Conservation (phyloP, 2,113 vertebrate species). For the Sturnus vulgaris region DNA sequence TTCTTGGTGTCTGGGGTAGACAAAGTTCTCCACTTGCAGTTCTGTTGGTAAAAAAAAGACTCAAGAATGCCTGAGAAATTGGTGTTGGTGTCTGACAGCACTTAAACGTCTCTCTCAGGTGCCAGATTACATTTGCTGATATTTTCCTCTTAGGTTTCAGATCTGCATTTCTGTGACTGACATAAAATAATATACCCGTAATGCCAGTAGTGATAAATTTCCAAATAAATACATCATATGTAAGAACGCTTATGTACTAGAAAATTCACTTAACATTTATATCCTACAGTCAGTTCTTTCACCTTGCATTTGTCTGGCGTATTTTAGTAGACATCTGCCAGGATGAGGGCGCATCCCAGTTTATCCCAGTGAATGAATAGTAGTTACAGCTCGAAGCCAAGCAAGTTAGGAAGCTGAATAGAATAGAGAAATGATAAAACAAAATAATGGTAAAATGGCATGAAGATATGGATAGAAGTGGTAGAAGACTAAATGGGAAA, state of each 20-base stretch:
- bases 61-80: not conserved
- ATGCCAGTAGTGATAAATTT: not conserved
- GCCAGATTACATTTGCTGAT: rapidly evolving
- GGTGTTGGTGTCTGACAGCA: not conserved
- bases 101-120: not conserved
- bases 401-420: not conserved
- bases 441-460: not conserved
- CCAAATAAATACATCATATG: not conserved
- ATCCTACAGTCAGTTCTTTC: not conserved
- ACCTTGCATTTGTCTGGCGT: not conserved
- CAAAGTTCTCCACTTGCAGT: not conserved
- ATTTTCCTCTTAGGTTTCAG: not conserved
- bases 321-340: not conserved
- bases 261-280: not conserved
- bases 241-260: not conserved
- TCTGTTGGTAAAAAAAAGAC: not conserved
- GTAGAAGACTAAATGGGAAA: not conserved
- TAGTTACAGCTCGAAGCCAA: not conserved
- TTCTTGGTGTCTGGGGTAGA: not conserved
- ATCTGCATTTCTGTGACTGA: not conserved
- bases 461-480: not conserved
- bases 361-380: not conserved
- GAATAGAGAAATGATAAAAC: not conserved
- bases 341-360: not conserved
- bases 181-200: not conserved